Evolutionary conservation across 2,888 invertebrate species (phyloP).

Genomic region (Stenichneumon culpator): DNA sequence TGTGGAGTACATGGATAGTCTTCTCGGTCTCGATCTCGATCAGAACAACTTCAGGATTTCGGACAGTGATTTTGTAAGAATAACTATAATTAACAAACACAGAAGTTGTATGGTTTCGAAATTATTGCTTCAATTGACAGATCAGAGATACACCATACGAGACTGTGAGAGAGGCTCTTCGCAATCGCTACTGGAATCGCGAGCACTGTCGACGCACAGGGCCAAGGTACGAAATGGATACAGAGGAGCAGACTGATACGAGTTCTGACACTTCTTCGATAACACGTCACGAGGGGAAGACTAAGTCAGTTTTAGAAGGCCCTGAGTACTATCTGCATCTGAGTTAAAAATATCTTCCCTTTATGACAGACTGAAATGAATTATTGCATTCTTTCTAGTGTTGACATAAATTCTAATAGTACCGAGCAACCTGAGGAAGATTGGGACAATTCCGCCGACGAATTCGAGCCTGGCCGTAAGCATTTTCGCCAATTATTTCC

Average conservation of each 20-base stretch:
- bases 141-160: constrained; percentile 67
- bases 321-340: neutral
- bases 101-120: neutral
- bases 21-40: constrained; percentile 77
- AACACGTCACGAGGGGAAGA: neutral
- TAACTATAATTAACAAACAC: neutral
- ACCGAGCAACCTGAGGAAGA: constrained; percentile 61
- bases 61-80: constrained; percentile 70
- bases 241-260: constrained; percentile 23
- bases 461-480: constrained; percentile 76
- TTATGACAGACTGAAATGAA: neutral
- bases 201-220: neutral
- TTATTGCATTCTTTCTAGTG: neutral
- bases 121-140: constrained; percentile 62
- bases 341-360: neutral
- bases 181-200: constrained; percentile 69
- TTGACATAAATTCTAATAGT: neutral
- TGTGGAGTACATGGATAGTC: constrained; percentile 65
- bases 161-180: constrained; percentile 72
- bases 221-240: constrained; percentile 44
- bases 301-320: constrained; percentile 36
- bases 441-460: constrained; percentile 77
- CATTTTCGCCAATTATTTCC: neutral
- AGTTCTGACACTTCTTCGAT: constrained; percentile 28
- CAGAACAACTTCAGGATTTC: constrained; percentile 72